These are phyloP conservation scores for Malthinus flaveolus DNA, from an alignment of 2,888 invertebrate genomes.

Conservation along the genomic window DNA sequence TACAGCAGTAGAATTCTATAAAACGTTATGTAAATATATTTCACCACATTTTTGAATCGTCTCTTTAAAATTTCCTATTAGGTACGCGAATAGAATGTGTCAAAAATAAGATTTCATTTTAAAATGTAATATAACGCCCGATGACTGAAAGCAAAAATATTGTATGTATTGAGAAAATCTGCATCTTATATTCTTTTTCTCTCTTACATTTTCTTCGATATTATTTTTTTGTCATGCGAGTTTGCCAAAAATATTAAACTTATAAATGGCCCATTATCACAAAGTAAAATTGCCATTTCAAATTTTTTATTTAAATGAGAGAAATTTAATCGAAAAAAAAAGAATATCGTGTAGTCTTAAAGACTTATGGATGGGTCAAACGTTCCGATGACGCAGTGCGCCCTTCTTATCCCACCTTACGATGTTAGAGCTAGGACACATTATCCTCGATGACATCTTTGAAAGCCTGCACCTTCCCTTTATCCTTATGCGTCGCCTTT, in stretches of 20 bases:
- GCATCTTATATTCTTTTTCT: slow-evolving; percentile 29
- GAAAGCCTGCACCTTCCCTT: slow-evolving; percentile 25
- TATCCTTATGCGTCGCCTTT: slow-evolving; percentile 28
- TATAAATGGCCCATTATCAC: neutral
- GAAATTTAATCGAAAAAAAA: slow-evolving; percentile 17
- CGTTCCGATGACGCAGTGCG: slow-evolving; percentile 30
- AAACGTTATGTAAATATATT: slow-evolving; percentile 24
- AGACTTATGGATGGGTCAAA: slow-evolving; percentile 27
- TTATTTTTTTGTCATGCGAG: too few species aligned
- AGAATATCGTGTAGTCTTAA: slow-evolving; percentile 8
- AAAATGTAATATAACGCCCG: slow-evolving; percentile 25
- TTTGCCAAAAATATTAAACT: too few species aligned
- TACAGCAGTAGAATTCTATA: neutral
- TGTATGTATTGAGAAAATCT: slow-evolving; percentile 34
- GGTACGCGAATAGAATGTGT: slow-evolving; percentile 24
- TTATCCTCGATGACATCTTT: slow-evolving; percentile 32
- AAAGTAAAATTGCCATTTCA: slow-evolving; percentile 1
- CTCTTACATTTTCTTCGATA: slow-evolving; percentile 4
- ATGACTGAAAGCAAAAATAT: slow-evolving; percentile 27
- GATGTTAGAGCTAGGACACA: slow-evolving; percentile 29
- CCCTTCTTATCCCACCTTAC: slow-evolving; percentile 30
- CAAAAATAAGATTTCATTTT: slow-evolving; percentile 23
- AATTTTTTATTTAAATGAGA: slow-evolving; percentile 17
- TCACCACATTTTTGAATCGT: slow-evolving; percentile 17
- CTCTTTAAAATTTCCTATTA: slow-evolving; percentile 24